A percentile compares a stretch with the other conserved stretches of the same genome.
phyloP scores from a whole-genome alignment of 1,140 invertebrate genomes.

The Stegodyphus dumicola region DNA sequence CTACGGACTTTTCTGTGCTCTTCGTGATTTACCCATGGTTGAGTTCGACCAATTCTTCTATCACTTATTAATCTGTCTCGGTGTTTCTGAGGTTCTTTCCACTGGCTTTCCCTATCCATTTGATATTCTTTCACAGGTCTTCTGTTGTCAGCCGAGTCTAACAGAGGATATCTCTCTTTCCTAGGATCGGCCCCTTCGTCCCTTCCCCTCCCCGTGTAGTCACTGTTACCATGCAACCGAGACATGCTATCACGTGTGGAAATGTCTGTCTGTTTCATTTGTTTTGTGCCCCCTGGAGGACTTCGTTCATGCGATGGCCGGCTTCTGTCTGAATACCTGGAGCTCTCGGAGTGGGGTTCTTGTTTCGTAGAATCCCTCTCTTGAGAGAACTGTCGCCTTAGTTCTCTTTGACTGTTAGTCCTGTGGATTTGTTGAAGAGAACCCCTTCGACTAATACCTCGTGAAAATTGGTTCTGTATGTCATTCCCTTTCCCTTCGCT shows the following conservation, averaged over 20 bases:
- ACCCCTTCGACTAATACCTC: conserved; percentile 61
- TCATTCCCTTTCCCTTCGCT: conserved; percentile 70
- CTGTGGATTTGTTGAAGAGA: conserved; percentile 77
- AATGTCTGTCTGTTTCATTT: conserved; percentile 13
- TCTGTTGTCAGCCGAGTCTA: background rate
- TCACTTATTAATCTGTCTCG: conserved; percentile 5
- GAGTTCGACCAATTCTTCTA: conserved; percentile 1
- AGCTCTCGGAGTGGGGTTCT: conserved; percentile 12
- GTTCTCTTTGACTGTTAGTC: conserved; percentile 69
- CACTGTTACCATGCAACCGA: conserved; percentile 3
- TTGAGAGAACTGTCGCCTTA: conserved; percentile 89
- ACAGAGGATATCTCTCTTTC: conserved; percentile 20
- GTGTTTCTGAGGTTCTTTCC: conserved; percentile 38
- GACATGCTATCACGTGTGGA: conserved; percentile 24
- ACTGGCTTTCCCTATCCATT: conserved; percentile 28
- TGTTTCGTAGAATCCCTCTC: conserved; percentile 71
- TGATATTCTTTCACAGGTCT: background rate
- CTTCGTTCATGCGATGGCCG: conserved; percentile 34
- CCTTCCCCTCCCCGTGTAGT: conserved; percentile 23
- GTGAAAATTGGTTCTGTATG: conserved; percentile 45
- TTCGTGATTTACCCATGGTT: conserved; percentile 39
- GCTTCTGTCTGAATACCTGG: conserved; percentile 32
- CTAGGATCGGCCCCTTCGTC: conserved; percentile 33
- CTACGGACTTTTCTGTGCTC: conserved; percentile 22
- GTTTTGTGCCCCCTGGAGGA: conserved; percentile 22